Percentiles rank a stretch among this genome's conserved stretches.
These are phyloP conservation scores for Piscicola geometra DNA, from an alignment of 2,888 invertebrate species.

Conservation along the genomic window DNA sequence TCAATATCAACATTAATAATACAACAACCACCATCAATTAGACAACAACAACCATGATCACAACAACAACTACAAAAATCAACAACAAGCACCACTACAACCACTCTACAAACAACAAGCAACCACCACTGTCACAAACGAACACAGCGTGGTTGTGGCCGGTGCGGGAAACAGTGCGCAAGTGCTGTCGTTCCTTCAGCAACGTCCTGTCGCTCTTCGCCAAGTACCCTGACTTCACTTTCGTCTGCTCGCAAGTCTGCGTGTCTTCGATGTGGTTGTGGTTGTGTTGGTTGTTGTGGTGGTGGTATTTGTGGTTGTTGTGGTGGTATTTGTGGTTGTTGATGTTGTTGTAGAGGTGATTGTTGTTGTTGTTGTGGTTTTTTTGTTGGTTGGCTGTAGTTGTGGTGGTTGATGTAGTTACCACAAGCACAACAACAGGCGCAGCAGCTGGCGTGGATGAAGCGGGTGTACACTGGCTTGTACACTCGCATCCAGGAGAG, in stretches of 20 bases:
- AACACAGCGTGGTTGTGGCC: conserved; percentile 59
- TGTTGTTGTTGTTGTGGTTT: neutral
- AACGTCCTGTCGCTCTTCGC: conserved; percentile 58
- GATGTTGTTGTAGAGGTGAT: neutral
- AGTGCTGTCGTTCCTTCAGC: conserved; percentile 59
- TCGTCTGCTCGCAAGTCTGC: conserved; percentile 58
- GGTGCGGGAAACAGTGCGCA: conserved; percentile 59
- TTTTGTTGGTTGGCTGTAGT: too few species aligned
- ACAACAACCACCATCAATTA: neutral
- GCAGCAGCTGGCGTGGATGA: conserved; percentile 60
- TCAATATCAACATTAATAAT: too few species aligned
- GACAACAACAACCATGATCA: neutral
- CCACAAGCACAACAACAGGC: too few species aligned
- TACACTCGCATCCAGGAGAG: conserved; percentile 55
- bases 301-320: neutral
- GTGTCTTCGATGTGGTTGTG: neutral
- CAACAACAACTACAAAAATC: neutral
- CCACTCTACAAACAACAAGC: neutral
- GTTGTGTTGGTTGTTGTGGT: neutral
- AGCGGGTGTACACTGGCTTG: conserved; percentile 57
- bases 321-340: neutral
- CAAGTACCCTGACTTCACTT: conserved; percentile 56
- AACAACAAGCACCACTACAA: neutral
- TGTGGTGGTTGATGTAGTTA: neutral
- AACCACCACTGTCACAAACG: neutral